Conservation (phyloP, 92 coral and sea anemone species). For the Epizoanthus stellaris region DNA sequence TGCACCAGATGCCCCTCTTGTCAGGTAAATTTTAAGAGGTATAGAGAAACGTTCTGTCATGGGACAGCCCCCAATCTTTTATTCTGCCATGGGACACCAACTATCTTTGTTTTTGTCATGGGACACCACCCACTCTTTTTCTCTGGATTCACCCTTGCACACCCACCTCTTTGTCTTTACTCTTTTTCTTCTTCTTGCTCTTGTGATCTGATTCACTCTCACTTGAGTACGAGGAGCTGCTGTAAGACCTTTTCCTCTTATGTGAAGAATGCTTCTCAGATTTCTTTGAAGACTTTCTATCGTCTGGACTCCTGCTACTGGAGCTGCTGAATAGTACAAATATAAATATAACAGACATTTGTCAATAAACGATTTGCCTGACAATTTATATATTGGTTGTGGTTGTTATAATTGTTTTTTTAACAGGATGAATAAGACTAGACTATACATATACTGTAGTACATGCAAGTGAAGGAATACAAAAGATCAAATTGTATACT, state of each 20-base stretch:
- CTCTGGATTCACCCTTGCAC: not conserved
- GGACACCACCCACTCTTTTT: not conserved
- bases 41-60: too few species aligned
- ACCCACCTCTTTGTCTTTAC: conserved; percentile 49
- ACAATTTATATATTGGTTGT: not conserved
- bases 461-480: too few species aligned
- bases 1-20: too few species aligned
- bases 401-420: too few species aligned
- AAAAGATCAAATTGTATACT: too few species aligned
- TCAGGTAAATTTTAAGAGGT: too few species aligned
- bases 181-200: conserved; percentile 60
- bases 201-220: conserved; percentile 64
- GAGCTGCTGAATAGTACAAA: not conserved
- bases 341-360: too few species aligned
- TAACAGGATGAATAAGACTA: too few species aligned
- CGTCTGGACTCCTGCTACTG: conserved; percentile 54
- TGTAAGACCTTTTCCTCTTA: conserved; percentile 45
- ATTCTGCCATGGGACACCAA: too few species aligned
- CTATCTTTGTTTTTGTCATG: too few species aligned
- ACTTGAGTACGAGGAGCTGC: conserved; percentile 59
- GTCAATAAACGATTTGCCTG: not conserved
- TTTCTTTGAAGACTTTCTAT: conserved; percentile 55
- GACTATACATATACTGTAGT: too few species aligned
- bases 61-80: too few species aligned
- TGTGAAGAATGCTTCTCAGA: conserved; percentile 14